A percentile compares a stretch with the other conserved stretches of the same genome.
phyloP scores from a whole-genome alignment of 1,140 invertebrate genomes.

The Maconellicoccus hirsutus region DNA sequence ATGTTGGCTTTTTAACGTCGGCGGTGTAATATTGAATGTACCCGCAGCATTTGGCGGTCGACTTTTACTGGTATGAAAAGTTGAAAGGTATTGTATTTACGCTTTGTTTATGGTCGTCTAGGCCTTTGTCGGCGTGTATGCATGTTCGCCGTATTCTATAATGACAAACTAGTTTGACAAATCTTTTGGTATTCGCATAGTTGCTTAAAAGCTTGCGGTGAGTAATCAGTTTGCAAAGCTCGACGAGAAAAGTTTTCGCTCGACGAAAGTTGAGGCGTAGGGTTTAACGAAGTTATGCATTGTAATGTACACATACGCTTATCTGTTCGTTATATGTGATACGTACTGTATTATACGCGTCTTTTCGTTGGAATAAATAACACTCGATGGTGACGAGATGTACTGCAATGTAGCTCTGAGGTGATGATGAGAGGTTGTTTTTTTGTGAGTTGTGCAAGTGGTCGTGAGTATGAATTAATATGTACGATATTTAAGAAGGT shows the following conservation, averaged over 20 bases:
- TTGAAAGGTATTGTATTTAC: neutral
- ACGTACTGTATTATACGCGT: too few relatives aligned
- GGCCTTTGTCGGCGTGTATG: neutral
- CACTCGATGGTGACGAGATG: too few relatives aligned
- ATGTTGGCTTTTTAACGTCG: too few relatives aligned
- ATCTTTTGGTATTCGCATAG: neutral
- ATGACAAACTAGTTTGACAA: neutral
- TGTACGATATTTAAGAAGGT: too few relatives aligned
- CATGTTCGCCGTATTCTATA: neutral
- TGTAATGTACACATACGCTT: neutral
- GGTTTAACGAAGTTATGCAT: neutral
- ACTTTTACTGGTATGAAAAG: too few relatives aligned
- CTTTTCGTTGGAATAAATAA: too few relatives aligned
- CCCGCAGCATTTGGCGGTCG: too few relatives aligned
- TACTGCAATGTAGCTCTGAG: too few relatives aligned
- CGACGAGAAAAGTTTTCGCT: neutral
- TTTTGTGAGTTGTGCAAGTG: too few relatives aligned
- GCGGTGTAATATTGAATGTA: too few relatives aligned
- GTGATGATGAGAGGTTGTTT: too few relatives aligned
- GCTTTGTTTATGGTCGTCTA: constrained; percentile 7
- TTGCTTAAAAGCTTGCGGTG: constrained; percentile 1
- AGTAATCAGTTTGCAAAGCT: neutral
- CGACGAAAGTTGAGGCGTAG: neutral
- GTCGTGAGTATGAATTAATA: too few relatives aligned
- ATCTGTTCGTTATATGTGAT: neutral